Evolutionary conservation across 2,888 invertebrate species (phyloP).

Genomic region (Mesorhabditis spiculigera): DNA sequence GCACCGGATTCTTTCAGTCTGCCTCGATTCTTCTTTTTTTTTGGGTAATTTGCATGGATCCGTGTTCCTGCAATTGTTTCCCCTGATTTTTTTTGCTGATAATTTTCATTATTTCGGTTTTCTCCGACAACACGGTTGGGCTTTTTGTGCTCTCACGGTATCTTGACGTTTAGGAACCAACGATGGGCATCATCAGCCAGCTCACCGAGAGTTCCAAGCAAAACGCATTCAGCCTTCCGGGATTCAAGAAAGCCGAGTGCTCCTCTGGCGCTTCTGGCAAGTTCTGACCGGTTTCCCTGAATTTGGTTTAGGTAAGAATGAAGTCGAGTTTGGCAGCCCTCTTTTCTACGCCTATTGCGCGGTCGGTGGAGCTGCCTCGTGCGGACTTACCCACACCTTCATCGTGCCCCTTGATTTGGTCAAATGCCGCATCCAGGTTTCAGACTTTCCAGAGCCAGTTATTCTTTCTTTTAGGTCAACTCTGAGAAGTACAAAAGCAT

Average conservation of each 20-base stretch:
- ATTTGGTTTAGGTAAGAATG: not conserved
- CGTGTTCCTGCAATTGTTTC: too few relatives aligned
- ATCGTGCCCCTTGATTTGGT: slow-evolving; percentile 90
- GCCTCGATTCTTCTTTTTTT: too few relatives aligned
- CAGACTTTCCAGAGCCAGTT: not conserved
- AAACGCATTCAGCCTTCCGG: slow-evolving; percentile 51
- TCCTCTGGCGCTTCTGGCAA: slow-evolving; percentile 13
- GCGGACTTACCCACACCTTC: slow-evolving; percentile 77
- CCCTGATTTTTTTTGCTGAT: too few relatives aligned
- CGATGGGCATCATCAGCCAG: slow-evolving; percentile 50
- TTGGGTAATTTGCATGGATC: too few relatives aligned
- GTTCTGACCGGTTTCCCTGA: too few relatives aligned
- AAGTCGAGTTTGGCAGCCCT: slow-evolving; percentile 68
- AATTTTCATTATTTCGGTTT: too few relatives aligned
- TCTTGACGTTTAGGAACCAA: slow-evolving; percentile 17
- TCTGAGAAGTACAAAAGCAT: slow-evolving; percentile 85
- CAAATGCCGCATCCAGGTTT: slow-evolving; percentile 81
- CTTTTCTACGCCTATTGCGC: slow-evolving; percentile 87
- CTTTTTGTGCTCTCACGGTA: too few relatives aligned
- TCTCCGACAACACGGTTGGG: too few relatives aligned
- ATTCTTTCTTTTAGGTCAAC: slow-evolving; percentile 67
- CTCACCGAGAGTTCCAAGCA: slow-evolving; percentile 39
- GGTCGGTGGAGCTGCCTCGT: slow-evolving; percentile 79
- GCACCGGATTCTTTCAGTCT: too few relatives aligned
- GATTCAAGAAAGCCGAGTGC: slow-evolving; percentile 38